Evolutionary conservation across 2,888 invertebrate species (phyloP).

Genomic region (Spisula subtruncata): DNA sequence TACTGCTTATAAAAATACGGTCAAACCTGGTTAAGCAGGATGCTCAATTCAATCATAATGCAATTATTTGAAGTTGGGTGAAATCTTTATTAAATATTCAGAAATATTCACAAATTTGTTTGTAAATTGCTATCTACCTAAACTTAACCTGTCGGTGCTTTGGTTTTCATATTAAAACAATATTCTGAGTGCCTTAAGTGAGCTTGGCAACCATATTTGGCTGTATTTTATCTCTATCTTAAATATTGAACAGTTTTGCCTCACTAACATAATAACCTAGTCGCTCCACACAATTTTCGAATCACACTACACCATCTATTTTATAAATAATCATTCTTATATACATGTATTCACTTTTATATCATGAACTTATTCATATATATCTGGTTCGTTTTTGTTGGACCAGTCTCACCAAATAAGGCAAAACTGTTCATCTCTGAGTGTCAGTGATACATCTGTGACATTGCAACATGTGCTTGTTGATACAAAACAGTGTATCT

Average conservation of each 20-base stretch:
- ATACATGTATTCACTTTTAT: neutral
- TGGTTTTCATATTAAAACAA: neutral
- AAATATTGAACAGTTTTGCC: conserved; percentile 13
- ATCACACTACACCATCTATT: too few relatives aligned
- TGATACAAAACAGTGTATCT: neutral
- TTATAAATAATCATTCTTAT: too few relatives aligned
- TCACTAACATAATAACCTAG: neutral
- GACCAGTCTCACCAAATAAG: neutral
- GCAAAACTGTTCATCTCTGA: neutral
- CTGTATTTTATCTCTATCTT: neutral
- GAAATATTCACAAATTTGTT: too few relatives aligned
- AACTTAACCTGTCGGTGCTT: too few relatives aligned
- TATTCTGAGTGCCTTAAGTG: neutral
- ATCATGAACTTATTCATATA: too few relatives aligned
- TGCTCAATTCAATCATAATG: too few relatives aligned
- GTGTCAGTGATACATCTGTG: neutral
- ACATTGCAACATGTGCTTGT: neutral
- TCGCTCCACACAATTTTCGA: neutral
- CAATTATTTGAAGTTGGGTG: too few relatives aligned
- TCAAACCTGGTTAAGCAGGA: neutral
- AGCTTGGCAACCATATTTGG: neutral
- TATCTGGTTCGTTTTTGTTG: neutral
- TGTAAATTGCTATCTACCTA: neutral
- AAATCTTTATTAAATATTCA: too few relatives aligned
- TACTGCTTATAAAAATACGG: conserved; percentile 8